Conservation (phyloP, 2,888 invertebrate species). For the Agonopterix subpropinquella region DNA sequence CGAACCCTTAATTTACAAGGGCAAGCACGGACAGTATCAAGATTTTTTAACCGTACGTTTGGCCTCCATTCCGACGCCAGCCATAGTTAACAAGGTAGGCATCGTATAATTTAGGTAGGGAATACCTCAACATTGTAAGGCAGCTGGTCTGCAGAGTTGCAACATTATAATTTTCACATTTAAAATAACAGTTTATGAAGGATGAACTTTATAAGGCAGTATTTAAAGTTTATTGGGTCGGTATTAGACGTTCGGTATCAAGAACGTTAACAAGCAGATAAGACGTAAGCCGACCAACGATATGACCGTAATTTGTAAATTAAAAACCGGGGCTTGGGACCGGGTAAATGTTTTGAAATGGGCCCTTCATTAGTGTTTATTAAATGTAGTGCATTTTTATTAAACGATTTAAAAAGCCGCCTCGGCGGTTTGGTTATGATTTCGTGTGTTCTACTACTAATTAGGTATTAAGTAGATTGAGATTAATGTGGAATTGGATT, state of each 20-base stretch:
- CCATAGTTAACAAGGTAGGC: conserved; percentile 41
- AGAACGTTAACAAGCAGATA: conserved; percentile 29
- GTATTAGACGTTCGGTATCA: conserved; percentile 21
- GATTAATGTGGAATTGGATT: conserved; percentile 1
- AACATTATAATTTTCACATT: conserved; percentile 62
- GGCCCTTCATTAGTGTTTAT: conserved; percentile 53
- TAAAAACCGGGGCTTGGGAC: conserved; percentile 33
- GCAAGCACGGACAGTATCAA: conserved; percentile 54
- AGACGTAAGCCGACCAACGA: conserved; percentile 32
- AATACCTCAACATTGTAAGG: conserved; percentile 13
- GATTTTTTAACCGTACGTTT: conserved; percentile 33
- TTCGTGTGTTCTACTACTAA: conserved; percentile 20
- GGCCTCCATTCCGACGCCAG: conserved; percentile 17
- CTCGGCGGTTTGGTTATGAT: conserved; percentile 12
- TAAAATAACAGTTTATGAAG: conserved; percentile 48
- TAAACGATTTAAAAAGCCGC: conserved; percentile 27
- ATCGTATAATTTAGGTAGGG: conserved; percentile 56
- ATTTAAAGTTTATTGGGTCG: conserved; percentile 46
- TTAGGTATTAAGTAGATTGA: conserved; percentile 25
- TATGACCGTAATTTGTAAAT: conserved; percentile 60
- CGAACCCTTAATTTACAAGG: conserved; percentile 67
- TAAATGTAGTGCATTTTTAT: conserved; percentile 32
- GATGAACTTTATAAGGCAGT: conserved; percentile 30
- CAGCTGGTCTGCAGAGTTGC: conserved; percentile 46
- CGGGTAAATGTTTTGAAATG: conserved; percentile 54